phyloP scores from a whole-genome alignment of 2,888 invertebrate genomes.

The Sinohyriopsis cumingii region DNA sequence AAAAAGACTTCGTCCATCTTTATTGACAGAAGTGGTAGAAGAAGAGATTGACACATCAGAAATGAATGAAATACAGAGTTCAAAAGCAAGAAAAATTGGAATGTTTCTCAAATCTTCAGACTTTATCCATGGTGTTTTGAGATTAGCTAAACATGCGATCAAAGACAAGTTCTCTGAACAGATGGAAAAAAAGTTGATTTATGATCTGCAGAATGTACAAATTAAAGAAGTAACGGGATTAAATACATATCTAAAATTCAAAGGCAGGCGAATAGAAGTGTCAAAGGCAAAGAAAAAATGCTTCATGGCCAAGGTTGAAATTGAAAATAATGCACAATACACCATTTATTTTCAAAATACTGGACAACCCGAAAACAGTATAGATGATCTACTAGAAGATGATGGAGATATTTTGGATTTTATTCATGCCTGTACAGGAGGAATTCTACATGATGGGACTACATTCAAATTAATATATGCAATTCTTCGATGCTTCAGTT shows the following conservation, averaged over 20 bases:
- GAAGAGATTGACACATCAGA: slow-evolving; percentile 3
- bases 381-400: background rate
- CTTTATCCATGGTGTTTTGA: slow-evolving; percentile 2
- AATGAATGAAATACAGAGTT: background rate
- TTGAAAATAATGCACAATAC: too few species aligned
- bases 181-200: slow-evolving; percentile 3
- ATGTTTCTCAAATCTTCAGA: slow-evolving; percentile 4
- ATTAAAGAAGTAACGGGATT: slow-evolving; percentile 12
- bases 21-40: slow-evolving; percentile 6
- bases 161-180: background rate
- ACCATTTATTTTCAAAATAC: slow-evolving; percentile 3
- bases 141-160: slow-evolving; percentile 2
- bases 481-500: slow-evolving; percentile 1
- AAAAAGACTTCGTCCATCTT: slow-evolving; percentile 1
- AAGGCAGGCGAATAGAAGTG: too few species aligned
- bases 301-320: background rate
- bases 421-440: slow-evolving; percentile 12
- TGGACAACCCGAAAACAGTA: background rate
- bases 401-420: slow-evolving; percentile 7
- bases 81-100: slow-evolving; percentile 1
- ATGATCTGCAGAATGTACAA: slow-evolving; percentile 4
- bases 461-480: too few species aligned
- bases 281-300: slow-evolving; percentile 7
- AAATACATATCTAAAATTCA: slow-evolving; percentile 7
- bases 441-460: slow-evolving; percentile 2